These are phyloP conservation scores for Amyelois transitella DNA, from an alignment of 1,140 invertebrate genomes.

Conservation along the genomic window DNA sequence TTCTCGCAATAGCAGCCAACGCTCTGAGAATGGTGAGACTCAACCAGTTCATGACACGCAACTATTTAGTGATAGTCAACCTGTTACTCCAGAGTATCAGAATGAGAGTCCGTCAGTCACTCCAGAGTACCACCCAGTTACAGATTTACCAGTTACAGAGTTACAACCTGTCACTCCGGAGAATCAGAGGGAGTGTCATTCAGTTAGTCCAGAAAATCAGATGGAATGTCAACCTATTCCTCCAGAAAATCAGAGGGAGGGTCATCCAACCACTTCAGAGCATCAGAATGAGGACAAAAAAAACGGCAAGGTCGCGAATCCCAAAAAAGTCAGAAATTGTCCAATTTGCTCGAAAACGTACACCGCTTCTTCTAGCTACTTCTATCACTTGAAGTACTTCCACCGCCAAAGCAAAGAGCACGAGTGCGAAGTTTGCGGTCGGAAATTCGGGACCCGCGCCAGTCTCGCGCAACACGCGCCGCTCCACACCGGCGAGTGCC, in stretches of 20 bases:
- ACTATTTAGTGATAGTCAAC: too few relatives aligned
- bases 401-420: conserved; percentile 76
- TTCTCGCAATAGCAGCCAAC: conserved; percentile 8
- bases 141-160: too few relatives aligned
- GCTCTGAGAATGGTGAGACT: background rate
- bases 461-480: conserved; percentile 45
- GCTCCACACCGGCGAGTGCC: conserved; percentile 70
- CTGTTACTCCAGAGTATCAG: too few relatives aligned
- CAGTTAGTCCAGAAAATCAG: too few relatives aligned
- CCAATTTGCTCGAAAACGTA: conserved; percentile 82
- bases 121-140: too few relatives aligned
- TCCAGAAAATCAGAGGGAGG: too few relatives aligned
- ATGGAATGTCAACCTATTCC: too few relatives aligned
- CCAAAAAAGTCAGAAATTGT: conserved; percentile 79
- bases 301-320: conserved; percentile 12
- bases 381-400: conserved; percentile 77
- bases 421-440: conserved; percentile 72
- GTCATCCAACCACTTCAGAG: background rate
- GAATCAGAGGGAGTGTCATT: too few relatives aligned
- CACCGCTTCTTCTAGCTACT: conserved; percentile 76
- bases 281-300: background rate
- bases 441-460: conserved; percentile 71
- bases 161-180: too few relatives aligned
- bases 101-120: too few relatives aligned
- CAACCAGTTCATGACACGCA: too few relatives aligned